These are phyloP conservation scores for Dioctria linearis DNA, from an alignment of 2,888 invertebrate species.

Conservation along the genomic window DNA sequence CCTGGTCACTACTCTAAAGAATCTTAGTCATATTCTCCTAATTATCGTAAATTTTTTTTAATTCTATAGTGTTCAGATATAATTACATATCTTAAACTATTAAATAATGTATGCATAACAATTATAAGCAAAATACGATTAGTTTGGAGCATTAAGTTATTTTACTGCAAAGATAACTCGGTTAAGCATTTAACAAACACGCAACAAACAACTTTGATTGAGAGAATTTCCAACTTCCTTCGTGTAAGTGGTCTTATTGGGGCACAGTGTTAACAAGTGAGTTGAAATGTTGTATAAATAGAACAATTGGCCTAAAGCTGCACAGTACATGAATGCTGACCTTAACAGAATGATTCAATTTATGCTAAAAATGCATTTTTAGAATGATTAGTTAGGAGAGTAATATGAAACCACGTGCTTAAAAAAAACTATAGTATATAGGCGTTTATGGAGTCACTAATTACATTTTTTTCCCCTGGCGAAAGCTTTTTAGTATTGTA, in stretches of 20 bases:
- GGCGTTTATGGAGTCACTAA: no score
- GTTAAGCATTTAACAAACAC: conserved; percentile 22
- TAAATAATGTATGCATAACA: no score
- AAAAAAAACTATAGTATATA: no score
- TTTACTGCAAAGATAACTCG: background rate
- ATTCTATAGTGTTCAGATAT: no score
- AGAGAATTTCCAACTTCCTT: conserved; percentile 41
- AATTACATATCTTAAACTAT: no score
- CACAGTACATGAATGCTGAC: conserved; percentile 18
- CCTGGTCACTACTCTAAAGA: no score
- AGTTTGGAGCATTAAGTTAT: background rate
- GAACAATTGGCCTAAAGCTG: conserved; percentile 30
- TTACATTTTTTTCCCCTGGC: no score
- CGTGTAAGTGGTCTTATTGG: conserved; percentile 37
- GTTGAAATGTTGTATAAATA: conserved; percentile 25
- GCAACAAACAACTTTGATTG: conserved; percentile 36
- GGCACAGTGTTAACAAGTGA: conserved; percentile 30
- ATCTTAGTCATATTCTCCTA: no score
- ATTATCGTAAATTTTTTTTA: no score
- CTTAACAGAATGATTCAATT: conserved; percentile 27
- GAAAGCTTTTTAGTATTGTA: no score
- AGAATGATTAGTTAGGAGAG: background rate
- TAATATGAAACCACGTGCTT: no score
- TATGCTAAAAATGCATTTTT: conserved; percentile 18
- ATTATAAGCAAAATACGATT: background rate